phyloP scores from a whole-genome alignment of 2,888 invertebrate genomes.

The Tachina fera region DNA sequence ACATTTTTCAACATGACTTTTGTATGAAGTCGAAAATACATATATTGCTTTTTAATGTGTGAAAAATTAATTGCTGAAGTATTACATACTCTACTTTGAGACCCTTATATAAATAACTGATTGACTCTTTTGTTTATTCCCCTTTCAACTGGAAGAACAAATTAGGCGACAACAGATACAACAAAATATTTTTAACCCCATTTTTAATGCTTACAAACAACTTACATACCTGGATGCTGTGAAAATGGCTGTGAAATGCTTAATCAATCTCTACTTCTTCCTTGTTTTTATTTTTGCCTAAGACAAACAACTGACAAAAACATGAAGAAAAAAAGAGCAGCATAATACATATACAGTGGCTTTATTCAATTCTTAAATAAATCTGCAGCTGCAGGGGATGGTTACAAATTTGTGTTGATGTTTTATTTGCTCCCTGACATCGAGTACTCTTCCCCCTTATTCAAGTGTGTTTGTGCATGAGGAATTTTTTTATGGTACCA shows the following conservation, averaged over 20 bases:
- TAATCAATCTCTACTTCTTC: slow-evolving; percentile 57
- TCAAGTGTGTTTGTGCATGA: background rate
- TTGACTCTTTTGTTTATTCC: too few relatives aligned
- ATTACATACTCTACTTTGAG: background rate
- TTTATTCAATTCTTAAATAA: slow-evolving; percentile 62
- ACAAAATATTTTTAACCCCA: slow-evolving; percentile 51
- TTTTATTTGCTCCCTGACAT: slow-evolving; percentile 15
- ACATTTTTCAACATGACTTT: too few relatives aligned
- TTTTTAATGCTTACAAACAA: background rate
- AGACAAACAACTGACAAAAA: background rate
- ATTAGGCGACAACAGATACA: background rate
- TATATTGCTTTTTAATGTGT: too few relatives aligned
- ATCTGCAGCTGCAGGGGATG: slow-evolving; percentile 62
- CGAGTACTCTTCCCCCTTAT: slow-evolving; percentile 50
- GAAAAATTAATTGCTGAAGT: too few relatives aligned
- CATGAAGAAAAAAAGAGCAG: background rate
- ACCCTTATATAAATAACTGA: too few relatives aligned
- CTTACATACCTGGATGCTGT: slow-evolving; percentile 49
- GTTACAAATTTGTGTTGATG: slow-evolving; percentile 44
- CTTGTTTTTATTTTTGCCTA: background rate
- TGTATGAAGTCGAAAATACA: too few relatives aligned
- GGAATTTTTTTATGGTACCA: background rate
- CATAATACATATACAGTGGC: slow-evolving; percentile 29
- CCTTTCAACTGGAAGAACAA: background rate
- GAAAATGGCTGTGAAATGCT: slow-evolving; percentile 63